Conservation (phyloP, 2,797 vertebrate species). For the Micromesistius poutassou region DNA sequence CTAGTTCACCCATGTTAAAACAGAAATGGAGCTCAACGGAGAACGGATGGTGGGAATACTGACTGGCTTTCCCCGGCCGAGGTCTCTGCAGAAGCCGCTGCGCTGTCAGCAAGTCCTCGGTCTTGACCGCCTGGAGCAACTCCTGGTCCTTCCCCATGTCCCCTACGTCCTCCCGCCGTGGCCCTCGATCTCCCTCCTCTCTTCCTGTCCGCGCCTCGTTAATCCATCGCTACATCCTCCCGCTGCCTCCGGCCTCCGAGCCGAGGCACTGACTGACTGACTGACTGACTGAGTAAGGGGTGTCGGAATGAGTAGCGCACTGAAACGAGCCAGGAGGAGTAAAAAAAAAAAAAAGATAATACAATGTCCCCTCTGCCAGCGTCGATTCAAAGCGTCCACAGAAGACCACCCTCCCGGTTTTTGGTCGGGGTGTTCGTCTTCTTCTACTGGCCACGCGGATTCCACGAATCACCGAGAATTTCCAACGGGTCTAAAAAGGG, state of each 20-base stretch:
- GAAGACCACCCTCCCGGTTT: conserved; percentile 25
- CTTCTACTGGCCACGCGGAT: conserved; percentile 42
- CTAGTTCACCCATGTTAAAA: background rate
- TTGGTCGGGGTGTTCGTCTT: conserved; percentile 25
- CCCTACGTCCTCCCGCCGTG: conserved; percentile 57
- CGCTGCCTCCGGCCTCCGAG: conserved; percentile 62
- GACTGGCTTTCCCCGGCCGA: conserved; percentile 93
- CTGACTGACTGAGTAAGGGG: conserved; percentile 17
- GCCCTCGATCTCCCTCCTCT: conserved; percentile 33
- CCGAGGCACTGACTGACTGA: conserved; percentile 45
- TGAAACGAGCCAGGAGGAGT: background rate
- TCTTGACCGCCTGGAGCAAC: conserved; percentile 95
- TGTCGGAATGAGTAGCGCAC: background rate
- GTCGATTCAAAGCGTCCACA: conserved; percentile 17
- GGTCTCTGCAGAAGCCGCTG: conserved; percentile 95
- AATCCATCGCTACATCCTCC: conserved; percentile 70
- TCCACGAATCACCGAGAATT: conserved; percentile 47
- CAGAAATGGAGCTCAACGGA: background rate
- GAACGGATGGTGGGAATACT: conserved; percentile 65
- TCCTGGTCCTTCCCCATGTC: conserved; percentile 98
- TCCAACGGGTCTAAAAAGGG: conserved; percentile 45
- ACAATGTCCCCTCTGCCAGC: conserved; percentile 14
- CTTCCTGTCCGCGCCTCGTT: conserved; percentile 40
- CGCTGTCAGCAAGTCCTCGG: conserved; percentile 89
- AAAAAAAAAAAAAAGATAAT: background rate